Conservation (phyloP, 2,797 vertebrate species). For the Pantherophis vulpinus region DNA sequence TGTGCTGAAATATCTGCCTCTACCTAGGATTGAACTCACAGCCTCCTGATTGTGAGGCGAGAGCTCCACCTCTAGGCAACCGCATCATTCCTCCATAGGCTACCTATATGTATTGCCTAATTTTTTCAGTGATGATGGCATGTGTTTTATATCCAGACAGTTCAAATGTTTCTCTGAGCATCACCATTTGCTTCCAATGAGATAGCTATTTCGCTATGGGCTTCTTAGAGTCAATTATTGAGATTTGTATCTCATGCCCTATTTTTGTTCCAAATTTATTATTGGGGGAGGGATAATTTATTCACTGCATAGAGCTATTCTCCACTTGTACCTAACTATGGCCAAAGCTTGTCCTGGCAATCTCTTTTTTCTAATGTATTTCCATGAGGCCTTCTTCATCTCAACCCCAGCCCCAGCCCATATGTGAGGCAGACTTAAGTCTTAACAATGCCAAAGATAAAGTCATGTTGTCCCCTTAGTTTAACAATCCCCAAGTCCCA, state of each 20-base stretch:
- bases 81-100: neutral
- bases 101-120: neutral
- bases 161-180: neutral
- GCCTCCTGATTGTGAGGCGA: too few relatives aligned
- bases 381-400: neutral
- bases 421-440: neutral
- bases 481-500: neutral
- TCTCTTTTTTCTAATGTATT: neutral
- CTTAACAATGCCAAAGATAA: neutral
- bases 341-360: neutral
- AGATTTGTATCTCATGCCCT: neutral
- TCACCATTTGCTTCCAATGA: neutral
- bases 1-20: too few relatives aligned
- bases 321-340: neutral
- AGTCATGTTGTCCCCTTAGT: neutral
- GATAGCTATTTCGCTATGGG: neutral
- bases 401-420: neutral
- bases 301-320: neutral
- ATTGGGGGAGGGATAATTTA: neutral
- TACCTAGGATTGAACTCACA: too few relatives aligned
- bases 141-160: neutral
- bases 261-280: neutral
- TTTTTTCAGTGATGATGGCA: neutral
- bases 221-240: neutral
- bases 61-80: too few relatives aligned